Percentiles rank a stretch among this genome's conserved stretches.
Evolutionary conservation across 2,888 invertebrate genomes (phyloP).

Genomic region (Nemapogon koenigi): DNA sequence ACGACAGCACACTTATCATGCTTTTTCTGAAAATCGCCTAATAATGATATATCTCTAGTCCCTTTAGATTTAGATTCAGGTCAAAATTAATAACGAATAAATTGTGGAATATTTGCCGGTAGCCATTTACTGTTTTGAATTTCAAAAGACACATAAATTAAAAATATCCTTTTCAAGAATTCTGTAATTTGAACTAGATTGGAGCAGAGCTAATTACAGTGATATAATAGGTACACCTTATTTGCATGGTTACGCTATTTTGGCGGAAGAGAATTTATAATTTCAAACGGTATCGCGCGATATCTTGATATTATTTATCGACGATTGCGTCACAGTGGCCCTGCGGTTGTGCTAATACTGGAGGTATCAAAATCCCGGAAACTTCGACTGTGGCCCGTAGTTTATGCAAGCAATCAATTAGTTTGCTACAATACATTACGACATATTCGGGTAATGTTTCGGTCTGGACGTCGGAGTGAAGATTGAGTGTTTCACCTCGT

Average conservation of each 20-base stretch:
- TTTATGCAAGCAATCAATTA: slow-evolving; percentile 60
- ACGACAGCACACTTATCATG: too few species aligned
- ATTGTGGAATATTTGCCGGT: too few species aligned
- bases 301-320: slow-evolving; percentile 5
- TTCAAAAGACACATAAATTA: too few species aligned
- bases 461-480: slow-evolving; percentile 2
- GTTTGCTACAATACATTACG: slow-evolving; percentile 47
- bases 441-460: slow-evolving; percentile 25
- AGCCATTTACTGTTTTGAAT: too few species aligned
- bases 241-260: slow-evolving; percentile 12
- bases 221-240: slow-evolving; percentile 4
- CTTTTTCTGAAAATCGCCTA: too few species aligned
- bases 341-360: slow-evolving; percentile 7
- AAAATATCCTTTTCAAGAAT: too few species aligned
- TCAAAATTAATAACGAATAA: too few species aligned
- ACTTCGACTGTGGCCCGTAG: slow-evolving; percentile 32
- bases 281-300: too few species aligned
- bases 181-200: background rate
- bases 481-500: background rate
- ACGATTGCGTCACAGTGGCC: slow-evolving; percentile 7
- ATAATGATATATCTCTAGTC: too few species aligned
- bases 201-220: slow-evolving; percentile 1
- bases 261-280: slow-evolving; percentile 11
- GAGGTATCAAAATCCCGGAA: slow-evolving; percentile 45
- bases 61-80: too few species aligned